A percentile compares a stretch with the other conserved stretches of the same genome.
Conservation (phyloP, 2,797 vertebrate genomes). For the Rhabdophis nuchalis region DNA sequence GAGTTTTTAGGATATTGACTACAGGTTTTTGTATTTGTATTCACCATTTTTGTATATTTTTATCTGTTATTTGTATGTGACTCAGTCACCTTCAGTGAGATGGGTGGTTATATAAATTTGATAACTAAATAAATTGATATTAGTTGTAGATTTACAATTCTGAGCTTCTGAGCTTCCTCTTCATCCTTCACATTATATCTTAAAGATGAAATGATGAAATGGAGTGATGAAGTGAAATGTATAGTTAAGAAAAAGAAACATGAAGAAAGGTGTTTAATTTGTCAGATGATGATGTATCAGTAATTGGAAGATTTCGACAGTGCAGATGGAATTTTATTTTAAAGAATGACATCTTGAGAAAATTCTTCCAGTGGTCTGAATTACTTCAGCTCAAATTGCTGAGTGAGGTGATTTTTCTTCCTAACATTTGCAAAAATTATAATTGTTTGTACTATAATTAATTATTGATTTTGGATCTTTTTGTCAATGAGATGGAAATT, state of each 20-base stretch:
- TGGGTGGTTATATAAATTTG: neutral
- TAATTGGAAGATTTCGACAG: neutral
- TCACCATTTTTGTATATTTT: no score
- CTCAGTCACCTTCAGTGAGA: neutral
- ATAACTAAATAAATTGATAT: neutral
- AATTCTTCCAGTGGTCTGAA: neutral
- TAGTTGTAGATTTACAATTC: neutral
- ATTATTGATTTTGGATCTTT: constrained; percentile 23
- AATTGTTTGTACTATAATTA: neutral
- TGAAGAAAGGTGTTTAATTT: neutral
- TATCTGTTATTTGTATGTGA: neutral
- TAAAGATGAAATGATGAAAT: neutral
- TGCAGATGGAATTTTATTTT: constrained; percentile 11
- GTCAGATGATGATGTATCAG: neutral
- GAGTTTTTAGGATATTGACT: neutral
- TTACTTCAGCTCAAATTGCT: constrained; percentile 10
- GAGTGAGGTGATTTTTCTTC: constrained; percentile 4
- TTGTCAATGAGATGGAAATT: constrained; percentile 19
- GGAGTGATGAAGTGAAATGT: neutral
- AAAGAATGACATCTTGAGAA: constrained; percentile 2
- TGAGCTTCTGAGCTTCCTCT: neutral
- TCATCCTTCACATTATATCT: no score
- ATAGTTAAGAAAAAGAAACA: neutral
- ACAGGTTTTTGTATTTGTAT: no score
- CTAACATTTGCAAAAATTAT: constrained; percentile 5